phyloP scores from a whole-genome alignment of 2,113 vertebrate genomes.

The Hippocampus abdominalis region DNA sequence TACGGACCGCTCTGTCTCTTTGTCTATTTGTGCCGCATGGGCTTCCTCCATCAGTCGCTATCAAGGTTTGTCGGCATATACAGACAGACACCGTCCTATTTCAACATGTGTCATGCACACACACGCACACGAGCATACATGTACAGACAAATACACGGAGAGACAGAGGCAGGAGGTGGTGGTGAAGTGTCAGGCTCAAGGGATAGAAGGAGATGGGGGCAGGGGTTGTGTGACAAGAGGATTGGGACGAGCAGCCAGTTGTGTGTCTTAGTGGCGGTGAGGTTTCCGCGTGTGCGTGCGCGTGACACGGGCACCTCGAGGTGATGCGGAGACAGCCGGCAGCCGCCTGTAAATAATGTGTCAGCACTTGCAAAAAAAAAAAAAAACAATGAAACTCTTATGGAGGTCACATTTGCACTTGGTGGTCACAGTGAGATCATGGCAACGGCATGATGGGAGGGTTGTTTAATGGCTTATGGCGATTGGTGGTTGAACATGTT shows the following conservation, averaged over 20 bases:
- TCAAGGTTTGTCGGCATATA: constrained; percentile 63
- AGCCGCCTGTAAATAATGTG: constrained; percentile 70
- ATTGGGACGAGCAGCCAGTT: constrained; percentile 48
- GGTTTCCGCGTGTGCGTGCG: constrained; percentile 20
- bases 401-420: constrained; percentile 1
- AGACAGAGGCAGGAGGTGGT: constrained; percentile 27
- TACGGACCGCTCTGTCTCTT: constrained; percentile 25
- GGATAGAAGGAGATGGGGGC: constrained; percentile 52
- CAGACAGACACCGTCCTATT: constrained; percentile 59
- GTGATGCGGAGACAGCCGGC: constrained; percentile 62
- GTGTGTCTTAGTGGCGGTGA: constrained; percentile 37
- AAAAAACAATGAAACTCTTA: constrained; percentile 2
- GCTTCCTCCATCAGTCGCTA: constrained; percentile 51
- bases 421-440: background rate
- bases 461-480: background rate
- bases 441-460: background rate
- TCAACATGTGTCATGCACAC: constrained; percentile 37
- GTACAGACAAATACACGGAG: constrained; percentile 6
- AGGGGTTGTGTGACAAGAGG: constrained; percentile 58
- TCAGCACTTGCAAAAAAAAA: background rate
- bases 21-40: constrained; percentile 47
- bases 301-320: constrained; percentile 59
- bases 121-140: background rate
- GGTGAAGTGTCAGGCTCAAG: constrained; percentile 44
- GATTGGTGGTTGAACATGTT: background rate